phyloP scores from a whole-genome alignment of 1,140 invertebrate genomes.

The Conopomorpha cramerella region DNA sequence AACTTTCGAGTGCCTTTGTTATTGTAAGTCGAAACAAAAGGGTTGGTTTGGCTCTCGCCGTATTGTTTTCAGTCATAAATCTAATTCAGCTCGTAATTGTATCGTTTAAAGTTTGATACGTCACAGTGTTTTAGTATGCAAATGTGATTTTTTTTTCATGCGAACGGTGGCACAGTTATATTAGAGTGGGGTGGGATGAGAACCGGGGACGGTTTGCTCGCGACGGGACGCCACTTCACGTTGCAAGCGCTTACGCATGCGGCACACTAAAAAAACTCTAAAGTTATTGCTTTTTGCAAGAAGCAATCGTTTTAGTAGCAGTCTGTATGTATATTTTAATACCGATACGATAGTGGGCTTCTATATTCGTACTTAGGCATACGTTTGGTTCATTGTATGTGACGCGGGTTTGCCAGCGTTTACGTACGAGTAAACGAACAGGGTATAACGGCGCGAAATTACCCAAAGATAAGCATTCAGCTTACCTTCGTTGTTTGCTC shows the following conservation, averaged over 20 bases:
- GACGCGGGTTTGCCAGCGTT: too few relatives aligned
- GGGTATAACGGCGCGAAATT: too few relatives aligned
- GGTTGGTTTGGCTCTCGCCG: constrained; percentile 24
- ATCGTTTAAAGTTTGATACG: constrained; percentile 49
- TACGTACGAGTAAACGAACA: too few relatives aligned
- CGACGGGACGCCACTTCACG: constrained; percentile 39
- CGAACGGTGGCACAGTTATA: constrained; percentile 7
- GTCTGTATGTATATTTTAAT: background rate
- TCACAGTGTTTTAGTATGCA: constrained; percentile 54
- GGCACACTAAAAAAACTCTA: too few relatives aligned
- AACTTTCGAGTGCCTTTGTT: constrained; percentile 7
- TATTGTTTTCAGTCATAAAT: constrained; percentile 55
- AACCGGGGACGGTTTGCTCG: constrained; percentile 28
- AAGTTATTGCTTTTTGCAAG: background rate
- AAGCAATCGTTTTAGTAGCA: background rate
- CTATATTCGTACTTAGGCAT: too few relatives aligned
- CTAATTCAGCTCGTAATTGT: constrained; percentile 50
- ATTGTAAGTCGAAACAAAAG: constrained; percentile 28
- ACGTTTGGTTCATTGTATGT: too few relatives aligned
- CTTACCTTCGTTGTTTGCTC: too few relatives aligned
- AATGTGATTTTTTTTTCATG: constrained; percentile 46
- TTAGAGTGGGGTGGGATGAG: constrained; percentile 40
- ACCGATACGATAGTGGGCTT: background rate
- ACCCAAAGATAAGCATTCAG: too few relatives aligned
- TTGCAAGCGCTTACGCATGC: background rate